phyloP scores from a whole-genome alignment of 37 sponge, comb jelly and placozoan species.

The Halisarca cf. caerulea region DNA sequence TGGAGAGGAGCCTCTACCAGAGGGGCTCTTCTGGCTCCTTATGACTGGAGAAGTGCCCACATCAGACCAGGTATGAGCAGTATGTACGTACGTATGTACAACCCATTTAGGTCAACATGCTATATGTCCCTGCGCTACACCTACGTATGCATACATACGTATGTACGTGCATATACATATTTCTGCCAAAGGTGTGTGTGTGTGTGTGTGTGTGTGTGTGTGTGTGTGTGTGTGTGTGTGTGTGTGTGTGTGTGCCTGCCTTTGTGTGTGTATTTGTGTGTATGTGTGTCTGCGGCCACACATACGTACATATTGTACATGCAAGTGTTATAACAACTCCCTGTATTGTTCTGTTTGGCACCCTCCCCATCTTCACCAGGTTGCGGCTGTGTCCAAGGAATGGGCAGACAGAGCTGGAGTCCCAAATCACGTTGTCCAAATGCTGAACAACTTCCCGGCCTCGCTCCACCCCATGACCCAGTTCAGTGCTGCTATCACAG shows the following conservation, averaged over 20 bases:
- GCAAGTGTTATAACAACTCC: neutral
- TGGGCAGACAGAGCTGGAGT: slow-evolving; percentile 92
- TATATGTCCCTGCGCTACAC: no score
- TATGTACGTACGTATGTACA: no score
- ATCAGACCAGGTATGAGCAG: slow-evolving; percentile 92
- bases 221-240: no score
- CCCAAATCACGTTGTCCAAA: slow-evolving; percentile 94
- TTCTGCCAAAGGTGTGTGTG: neutral
- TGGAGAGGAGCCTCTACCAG: slow-evolving; percentile 94
- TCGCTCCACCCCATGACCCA: slow-evolving; percentile 98
- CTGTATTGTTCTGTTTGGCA: neutral
- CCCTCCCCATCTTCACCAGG: slow-evolving; percentile 60
- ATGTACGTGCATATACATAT: no score
- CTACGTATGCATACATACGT: no score
- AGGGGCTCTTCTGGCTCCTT: slow-evolving; percentile 95
- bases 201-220: neutral
- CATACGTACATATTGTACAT: no score
- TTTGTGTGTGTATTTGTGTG: no score
- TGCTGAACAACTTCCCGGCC: slow-evolving; percentile 95
- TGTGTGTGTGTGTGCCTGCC: no score
- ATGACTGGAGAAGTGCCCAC: slow-evolving; percentile 93
- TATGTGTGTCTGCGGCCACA: no score
- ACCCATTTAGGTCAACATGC: no score
- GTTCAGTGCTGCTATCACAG: slow-evolving; percentile 93
- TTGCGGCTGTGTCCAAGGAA: slow-evolving; percentile 79